These are phyloP conservation scores for Pluvialis apricaria DNA, from an alignment of 2,113 vertebrate genomes.

Conservation along the genomic window DNA sequence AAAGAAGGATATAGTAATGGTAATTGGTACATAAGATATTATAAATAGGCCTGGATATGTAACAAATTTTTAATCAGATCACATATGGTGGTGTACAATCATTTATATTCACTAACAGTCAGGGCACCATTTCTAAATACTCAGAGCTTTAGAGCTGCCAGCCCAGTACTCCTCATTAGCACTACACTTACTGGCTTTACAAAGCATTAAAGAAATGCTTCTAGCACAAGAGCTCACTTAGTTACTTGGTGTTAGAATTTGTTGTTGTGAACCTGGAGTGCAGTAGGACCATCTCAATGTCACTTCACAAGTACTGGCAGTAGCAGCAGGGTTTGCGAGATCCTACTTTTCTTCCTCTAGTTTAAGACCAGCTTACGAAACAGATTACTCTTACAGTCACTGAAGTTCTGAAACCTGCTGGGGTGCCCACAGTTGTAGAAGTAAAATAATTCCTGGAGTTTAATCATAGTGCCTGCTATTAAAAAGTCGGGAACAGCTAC, in stretches of 20 bases:
- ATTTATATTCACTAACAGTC: not conserved
- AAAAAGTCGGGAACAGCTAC: not conserved
- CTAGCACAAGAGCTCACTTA: not conserved
- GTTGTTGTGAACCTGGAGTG: not conserved
- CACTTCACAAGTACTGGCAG: not conserved
- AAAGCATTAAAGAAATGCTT: not conserved
- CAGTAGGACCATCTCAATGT: not conserved
- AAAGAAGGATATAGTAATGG: not conserved
- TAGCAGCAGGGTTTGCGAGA: not conserved
- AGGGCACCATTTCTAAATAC: not conserved
- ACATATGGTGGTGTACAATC: not conserved
- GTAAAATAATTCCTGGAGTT: conserved; percentile 54
- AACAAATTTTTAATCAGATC: not conserved
- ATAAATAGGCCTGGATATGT: not conserved
- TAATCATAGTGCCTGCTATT: not conserved
- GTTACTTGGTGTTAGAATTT: not conserved
- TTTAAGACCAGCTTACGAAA: conserved; percentile 81
- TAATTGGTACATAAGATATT: not conserved
- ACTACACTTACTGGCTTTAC: not conserved
- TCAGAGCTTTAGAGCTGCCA: not conserved
- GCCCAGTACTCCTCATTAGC: not conserved
- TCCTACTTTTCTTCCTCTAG: conserved; percentile 41
- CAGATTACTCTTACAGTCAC: conserved; percentile 75
- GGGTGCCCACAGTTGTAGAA: conserved; percentile 76
- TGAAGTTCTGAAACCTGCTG: conserved; percentile 75